phyloP scores from a whole-genome alignment of 2,797 vertebrate species.

The Sebastolobus alascanus region DNA sequence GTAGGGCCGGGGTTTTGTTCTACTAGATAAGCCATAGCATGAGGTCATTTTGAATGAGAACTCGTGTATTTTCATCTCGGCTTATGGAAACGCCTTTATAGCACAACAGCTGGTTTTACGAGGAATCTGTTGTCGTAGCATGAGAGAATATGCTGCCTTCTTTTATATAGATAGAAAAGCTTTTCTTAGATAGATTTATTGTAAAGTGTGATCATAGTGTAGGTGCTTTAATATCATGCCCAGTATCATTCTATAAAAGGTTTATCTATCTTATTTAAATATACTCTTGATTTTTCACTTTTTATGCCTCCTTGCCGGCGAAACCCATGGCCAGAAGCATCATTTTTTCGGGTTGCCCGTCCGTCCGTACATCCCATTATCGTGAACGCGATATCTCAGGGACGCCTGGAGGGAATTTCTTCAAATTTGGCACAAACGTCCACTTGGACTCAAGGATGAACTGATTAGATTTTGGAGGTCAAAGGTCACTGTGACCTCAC shows the following conservation, averaged over 20 bases:
- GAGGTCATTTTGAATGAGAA: slow-evolving; percentile 65
- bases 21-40: slow-evolving; percentile 66
- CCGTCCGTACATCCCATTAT: not conserved
- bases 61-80: slow-evolving; percentile 55
- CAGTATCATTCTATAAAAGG: not conserved
- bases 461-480: not conserved
- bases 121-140: slow-evolving; percentile 14
- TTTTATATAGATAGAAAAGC: not conserved
- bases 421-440: not conserved
- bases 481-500: not conserved
- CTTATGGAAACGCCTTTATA: slow-evolving; percentile 43
- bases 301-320: not conserved
- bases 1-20: slow-evolving; percentile 43
- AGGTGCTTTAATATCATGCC: not conserved
- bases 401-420: not conserved
- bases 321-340: not conserved
- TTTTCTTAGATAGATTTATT: slow-evolving; percentile 3
- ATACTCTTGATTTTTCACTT: not conserved
- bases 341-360: not conserved
- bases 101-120: slow-evolving; percentile 54
- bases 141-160: slow-evolving; percentile 10
- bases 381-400: not conserved
- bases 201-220: not conserved
- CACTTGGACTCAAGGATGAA: not conserved
- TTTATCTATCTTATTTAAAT: slow-evolving; percentile 11